phyloP scores from a whole-genome alignment of 1,140 invertebrate species.

The Heliconius melpomene region DNA sequence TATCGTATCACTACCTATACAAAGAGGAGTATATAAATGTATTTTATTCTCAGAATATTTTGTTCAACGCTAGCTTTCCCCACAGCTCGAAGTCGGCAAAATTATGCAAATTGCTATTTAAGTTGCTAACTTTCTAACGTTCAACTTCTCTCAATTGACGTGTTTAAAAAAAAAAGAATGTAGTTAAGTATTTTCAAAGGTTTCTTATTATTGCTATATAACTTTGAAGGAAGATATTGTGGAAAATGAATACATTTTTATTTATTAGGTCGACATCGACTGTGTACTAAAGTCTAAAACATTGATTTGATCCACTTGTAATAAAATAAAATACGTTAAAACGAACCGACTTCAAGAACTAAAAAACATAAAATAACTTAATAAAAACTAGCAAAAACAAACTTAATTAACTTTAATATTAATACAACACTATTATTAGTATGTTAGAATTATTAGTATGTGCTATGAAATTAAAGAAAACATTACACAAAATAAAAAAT shows the following conservation, averaged over 20 bases:
- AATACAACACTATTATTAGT: too few relatives aligned
- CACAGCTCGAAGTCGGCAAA: constrained; percentile 1
- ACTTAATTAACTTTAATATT: too few relatives aligned
- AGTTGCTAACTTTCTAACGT: constrained; percentile 6
- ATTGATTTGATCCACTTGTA: too few relatives aligned
- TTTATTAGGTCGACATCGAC: too few relatives aligned
- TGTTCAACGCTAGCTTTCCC: neutral
- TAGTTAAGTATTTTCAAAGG: neutral
- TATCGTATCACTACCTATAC: neutral
- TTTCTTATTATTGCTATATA: neutral
- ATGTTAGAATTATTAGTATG: too few relatives aligned
- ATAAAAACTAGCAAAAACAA: too few relatives aligned
- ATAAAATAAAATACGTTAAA: too few relatives aligned
- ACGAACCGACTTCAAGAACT: too few relatives aligned
- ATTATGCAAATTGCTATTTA: constrained; percentile 15
- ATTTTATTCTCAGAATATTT: neutral
- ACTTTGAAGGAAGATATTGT: neutral
- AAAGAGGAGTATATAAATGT: neutral
- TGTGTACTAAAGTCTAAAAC: too few relatives aligned
- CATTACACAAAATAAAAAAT: neutral
- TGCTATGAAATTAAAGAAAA: neutral
- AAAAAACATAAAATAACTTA: too few relatives aligned
- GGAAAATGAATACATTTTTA: too few relatives aligned
- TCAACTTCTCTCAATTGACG: constrained; percentile 3
- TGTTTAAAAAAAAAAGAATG: constrained; percentile 6